Conservation (phyloP, 1,140 invertebrate species). For the Drosophila tropicalis region DNA sequence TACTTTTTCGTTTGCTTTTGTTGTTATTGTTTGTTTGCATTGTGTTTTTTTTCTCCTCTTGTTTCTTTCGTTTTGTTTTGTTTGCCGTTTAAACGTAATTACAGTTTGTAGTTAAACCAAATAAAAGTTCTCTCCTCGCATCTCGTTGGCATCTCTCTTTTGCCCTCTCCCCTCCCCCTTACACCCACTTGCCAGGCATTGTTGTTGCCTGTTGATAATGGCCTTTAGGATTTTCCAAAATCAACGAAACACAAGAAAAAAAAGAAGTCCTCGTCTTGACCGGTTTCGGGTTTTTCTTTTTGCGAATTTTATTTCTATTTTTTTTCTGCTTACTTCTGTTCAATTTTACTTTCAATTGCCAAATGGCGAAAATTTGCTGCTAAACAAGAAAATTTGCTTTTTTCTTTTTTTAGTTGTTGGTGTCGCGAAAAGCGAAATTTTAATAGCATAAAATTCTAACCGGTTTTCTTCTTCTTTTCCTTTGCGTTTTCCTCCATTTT, state of each 20-base stretch:
- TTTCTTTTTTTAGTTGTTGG: not conserved
- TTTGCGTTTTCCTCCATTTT: slow-evolving; percentile 1
- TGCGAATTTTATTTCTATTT: slow-evolving; percentile 10
- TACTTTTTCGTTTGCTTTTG: slow-evolving; percentile 42
- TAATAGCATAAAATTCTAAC: slow-evolving; percentile 65
- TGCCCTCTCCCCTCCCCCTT: no score
- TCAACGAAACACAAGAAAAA: not conserved
- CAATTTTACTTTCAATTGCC: slow-evolving; percentile 75
- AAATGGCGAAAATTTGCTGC: slow-evolving; percentile 44
- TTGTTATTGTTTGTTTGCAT: slow-evolving; percentile 46
- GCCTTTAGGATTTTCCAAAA: slow-evolving; percentile 26
- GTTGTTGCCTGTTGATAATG: slow-evolving; percentile 17
- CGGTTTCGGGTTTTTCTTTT: slow-evolving; percentile 22
- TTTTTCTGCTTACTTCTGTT: slow-evolving; percentile 44
- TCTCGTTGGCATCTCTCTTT: not conserved
- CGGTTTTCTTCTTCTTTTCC: slow-evolving; percentile 51
- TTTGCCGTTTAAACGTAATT: slow-evolving; percentile 7
- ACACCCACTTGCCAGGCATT: not conserved
- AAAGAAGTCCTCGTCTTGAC: slow-evolving; percentile 29
- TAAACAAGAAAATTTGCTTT: slow-evolving; percentile 57
- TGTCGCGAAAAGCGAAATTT: slow-evolving; percentile 73
- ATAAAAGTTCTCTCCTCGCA: not conserved
- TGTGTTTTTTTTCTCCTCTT: slow-evolving; percentile 22
- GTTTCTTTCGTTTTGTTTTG: slow-evolving; percentile 28
- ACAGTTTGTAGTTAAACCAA: not conserved